Conservation (phyloP, 2,888 invertebrate species). For the Bombylius discolor region DNA sequence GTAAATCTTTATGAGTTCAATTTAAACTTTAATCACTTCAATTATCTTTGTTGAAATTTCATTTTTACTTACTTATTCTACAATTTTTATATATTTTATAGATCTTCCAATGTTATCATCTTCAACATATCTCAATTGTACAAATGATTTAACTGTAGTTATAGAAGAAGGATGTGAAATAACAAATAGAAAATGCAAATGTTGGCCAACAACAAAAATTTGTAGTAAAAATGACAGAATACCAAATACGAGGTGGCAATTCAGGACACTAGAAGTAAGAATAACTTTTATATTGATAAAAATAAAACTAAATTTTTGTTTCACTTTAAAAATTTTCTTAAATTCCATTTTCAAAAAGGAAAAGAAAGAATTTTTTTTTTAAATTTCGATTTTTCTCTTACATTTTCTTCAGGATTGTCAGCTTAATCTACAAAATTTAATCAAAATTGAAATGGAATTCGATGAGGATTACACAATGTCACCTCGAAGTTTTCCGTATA, state of each 20-base stretch:
- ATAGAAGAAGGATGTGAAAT: constrained; percentile 36
- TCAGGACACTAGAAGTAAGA: constrained; percentile 31
- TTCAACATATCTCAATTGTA: constrained; percentile 27
- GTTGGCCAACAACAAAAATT: constrained; percentile 33
- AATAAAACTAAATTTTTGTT: too few relatives aligned
- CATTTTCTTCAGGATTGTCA: constrained; percentile 30
- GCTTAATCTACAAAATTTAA: constrained; percentile 35
- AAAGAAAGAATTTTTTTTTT: too few relatives aligned
- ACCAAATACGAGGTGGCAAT: constrained; percentile 33
- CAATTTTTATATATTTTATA: constrained; percentile 12
- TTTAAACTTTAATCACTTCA: too few relatives aligned
- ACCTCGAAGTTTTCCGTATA: constrained; percentile 34
- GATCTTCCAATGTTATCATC: constrained; percentile 25
- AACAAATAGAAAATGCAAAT: constrained; percentile 35
- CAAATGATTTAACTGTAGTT: constrained; percentile 30
- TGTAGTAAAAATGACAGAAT: constrained; percentile 24
- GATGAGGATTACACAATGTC: constrained; percentile 37
- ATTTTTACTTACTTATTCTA: too few relatives aligned
- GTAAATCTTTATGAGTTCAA: too few relatives aligned
- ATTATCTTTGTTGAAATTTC: too few relatives aligned
- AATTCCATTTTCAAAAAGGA: too few relatives aligned
- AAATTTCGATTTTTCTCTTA: too few relatives aligned
- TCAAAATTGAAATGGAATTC: constrained; percentile 36
- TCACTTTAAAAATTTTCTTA: too few relatives aligned
- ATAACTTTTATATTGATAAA: too few relatives aligned